Base-by-base conservation (phyloP, 2,888 invertebrate species). In the Cecidostiba fungosa region DNA sequence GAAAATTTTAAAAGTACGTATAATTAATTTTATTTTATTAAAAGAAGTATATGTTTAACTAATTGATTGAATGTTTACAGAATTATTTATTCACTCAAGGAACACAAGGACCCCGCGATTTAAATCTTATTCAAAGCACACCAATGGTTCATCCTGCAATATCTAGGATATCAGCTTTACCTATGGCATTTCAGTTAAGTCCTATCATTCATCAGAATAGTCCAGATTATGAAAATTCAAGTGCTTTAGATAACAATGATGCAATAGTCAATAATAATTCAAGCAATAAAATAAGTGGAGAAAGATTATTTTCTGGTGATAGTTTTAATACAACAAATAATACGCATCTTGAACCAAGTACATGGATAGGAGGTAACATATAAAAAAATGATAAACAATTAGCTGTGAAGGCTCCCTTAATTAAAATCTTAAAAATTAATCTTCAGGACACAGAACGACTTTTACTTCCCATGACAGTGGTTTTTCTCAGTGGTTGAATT, bases 291-390 rank as follows among this genome's bases (percentile, higher is more conserved):
- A 84, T 72, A 14, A 84, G 29, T 76, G 83, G 36, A n/a, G 87
- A 86, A 39, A 78, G 82, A 94, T 89, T 90, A 94, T 89, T 94
- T 93, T 88, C 94, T 93, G 94, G 94, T 39, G 54, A 85, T 81
- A 83, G 10, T 78, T 50, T 70, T 0, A 94, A 94, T 89, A 93
- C 94, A 89, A 94, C 95, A 0, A 94, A 94, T 47, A 94, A 94
- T 26, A 94, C 95, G 23, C 94, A 95, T 92, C 94, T 94, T 88
- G 96, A 96, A 92, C 94, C 96, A 72, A 96, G 95, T 89, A 95
- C 95, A 86, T 96, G 96, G 96, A 95, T 96, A 91, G 94, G 94
- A 90, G 95, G 96, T 94, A 94, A 94, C 79, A 92, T 39, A 84
- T 62, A 78, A 73, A 36, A 77, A 47, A 26, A 26, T 36, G 12